Evolutionary conservation across 2,888 invertebrate genomes (phyloP).

Genomic region (Agonopterix arenella): DNA sequence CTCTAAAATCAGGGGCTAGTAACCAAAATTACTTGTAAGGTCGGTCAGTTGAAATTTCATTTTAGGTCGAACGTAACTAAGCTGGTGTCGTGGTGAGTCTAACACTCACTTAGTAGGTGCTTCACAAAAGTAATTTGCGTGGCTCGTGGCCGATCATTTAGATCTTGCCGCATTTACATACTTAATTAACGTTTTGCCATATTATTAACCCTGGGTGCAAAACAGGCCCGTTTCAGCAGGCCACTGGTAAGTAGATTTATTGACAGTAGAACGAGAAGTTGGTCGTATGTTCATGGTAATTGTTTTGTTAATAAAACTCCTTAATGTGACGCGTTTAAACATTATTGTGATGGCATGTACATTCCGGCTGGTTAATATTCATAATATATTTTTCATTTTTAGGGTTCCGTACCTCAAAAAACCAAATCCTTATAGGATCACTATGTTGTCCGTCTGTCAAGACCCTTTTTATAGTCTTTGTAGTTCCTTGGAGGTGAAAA

Average conservation of each 20-base stretch:
- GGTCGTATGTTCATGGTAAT: conserved; percentile 39
- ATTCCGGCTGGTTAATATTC: too few relatives aligned
- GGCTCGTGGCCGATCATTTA: conserved; percentile 50
- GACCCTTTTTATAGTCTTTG: too few relatives aligned
- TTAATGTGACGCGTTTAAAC: too few relatives aligned
- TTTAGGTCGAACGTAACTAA: conserved; percentile 28
- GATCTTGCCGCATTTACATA: conserved; percentile 51
- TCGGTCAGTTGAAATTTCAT: conserved; percentile 19
- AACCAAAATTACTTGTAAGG: conserved; percentile 16
- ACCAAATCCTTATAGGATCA: too few relatives aligned
- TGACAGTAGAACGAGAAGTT: conserved; percentile 36
- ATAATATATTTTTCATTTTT: too few relatives aligned
- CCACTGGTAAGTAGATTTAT: conserved; percentile 45
- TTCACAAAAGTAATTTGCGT: conserved; percentile 57
- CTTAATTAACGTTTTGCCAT: conserved; percentile 48
- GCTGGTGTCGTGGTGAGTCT: conserved; percentile 40
- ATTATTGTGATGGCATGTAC: too few relatives aligned
- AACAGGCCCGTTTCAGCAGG: conserved; percentile 28
- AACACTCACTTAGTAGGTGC: conserved; percentile 57
- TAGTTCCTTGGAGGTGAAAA: too few relatives aligned
- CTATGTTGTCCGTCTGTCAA: too few relatives aligned
- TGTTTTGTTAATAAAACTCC: conserved; percentile 41
- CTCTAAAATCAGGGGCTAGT: conserved; percentile 26
- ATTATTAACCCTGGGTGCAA: conserved; percentile 32
- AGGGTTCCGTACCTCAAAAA: too few relatives aligned